Base-by-base conservation (phyloP, 1,140 invertebrate species). In the Medauroidea extradentata region DNA sequence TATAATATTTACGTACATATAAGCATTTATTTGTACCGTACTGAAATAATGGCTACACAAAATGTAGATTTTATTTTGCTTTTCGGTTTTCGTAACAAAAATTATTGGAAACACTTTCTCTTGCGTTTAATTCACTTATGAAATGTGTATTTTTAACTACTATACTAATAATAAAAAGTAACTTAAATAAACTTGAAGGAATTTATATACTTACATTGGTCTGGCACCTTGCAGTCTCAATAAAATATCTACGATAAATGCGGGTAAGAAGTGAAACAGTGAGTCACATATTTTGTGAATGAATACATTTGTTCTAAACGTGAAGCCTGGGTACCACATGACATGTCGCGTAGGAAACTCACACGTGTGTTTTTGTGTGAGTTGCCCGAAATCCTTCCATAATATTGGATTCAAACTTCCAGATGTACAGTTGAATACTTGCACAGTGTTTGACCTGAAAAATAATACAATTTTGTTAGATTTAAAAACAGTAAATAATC, bases 381-480 rank as follows among this genome's bases (percentile, higher is more conserved):
- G 74, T 11, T 75, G 64, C 0, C 85, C 84, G 60, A 94, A 86
- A 62, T 90, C 79, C 23, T 87, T 84, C 94, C 95, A 98, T 2
- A 77, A 82, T 38, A 97, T 80, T 1, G 89, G 88, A 71, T 96
- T 96, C 18, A 88, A 78, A 4, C 83, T 77, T 1, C 94, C 91
- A 14, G 90, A 91, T 0, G 93, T 95, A 65, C 92, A 93, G 72
- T 98, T 96, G 73, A 94, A 97, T n/a, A 98, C 85, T 41, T 79
- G 77, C 52, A 90, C 79, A 1, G 71, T 71, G 41, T 83, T 83
- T 1, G 77, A 79, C 50, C 82, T 85, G 51, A 63, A 64, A 24
- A 68, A 46, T 49, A 34, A 58, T 57, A n/a, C n/a, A n/a, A n/a
- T n/a, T n/a, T n/a, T n/a, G n/a, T n/a, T n/a, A n/a, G n/a, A n/a